phyloP scores from a whole-genome alignment of 2,888 invertebrate genomes.

The Catocala sponsa region DNA sequence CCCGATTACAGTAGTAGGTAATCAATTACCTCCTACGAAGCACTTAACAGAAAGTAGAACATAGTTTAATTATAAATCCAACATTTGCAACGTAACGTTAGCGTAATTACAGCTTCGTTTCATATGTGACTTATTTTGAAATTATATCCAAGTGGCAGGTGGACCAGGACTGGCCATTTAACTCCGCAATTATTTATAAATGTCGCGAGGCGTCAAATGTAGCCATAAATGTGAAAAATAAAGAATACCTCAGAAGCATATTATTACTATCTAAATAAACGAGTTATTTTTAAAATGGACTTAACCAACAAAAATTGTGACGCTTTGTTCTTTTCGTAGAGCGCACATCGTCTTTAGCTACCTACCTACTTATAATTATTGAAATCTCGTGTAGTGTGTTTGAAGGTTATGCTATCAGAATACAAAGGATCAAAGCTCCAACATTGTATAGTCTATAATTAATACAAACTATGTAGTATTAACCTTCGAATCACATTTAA shows the following conservation, averaged over 20 bases:
- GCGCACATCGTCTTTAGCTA: neutral
- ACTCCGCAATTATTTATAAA: constrained; percentile 72
- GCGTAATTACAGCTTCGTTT: constrained; percentile 40
- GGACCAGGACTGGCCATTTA: constrained; percentile 51
- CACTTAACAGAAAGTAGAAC: constrained; percentile 10
- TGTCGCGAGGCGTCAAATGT: constrained; percentile 70
- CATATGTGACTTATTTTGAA: constrained; percentile 51
- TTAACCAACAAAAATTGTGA: neutral
- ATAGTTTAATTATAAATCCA: constrained; percentile 38
- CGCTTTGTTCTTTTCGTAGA: neutral
- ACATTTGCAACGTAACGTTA: constrained; percentile 35
- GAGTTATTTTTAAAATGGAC: neutral
- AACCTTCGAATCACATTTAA: constrained; percentile 54
- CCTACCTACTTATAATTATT: constrained; percentile 2
- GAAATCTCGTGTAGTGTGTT: constrained; percentile 12
- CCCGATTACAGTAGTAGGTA: neutral
- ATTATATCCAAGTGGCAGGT: constrained; percentile 57
- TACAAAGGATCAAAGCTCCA: constrained; percentile 12
- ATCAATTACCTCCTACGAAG: constrained; percentile 5
- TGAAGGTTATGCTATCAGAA: constrained; percentile 12
- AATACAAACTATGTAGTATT: constrained; percentile 30
- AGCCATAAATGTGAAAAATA: constrained; percentile 49
- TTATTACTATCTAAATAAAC: constrained; percentile 12
- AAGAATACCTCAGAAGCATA: constrained; percentile 38
- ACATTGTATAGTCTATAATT: constrained; percentile 28